A percentile compares a stretch with the other conserved stretches of the same genome.
Conservation (phyloP, 2,888 invertebrate species). For the Cosmopolites sordidus region DNA sequence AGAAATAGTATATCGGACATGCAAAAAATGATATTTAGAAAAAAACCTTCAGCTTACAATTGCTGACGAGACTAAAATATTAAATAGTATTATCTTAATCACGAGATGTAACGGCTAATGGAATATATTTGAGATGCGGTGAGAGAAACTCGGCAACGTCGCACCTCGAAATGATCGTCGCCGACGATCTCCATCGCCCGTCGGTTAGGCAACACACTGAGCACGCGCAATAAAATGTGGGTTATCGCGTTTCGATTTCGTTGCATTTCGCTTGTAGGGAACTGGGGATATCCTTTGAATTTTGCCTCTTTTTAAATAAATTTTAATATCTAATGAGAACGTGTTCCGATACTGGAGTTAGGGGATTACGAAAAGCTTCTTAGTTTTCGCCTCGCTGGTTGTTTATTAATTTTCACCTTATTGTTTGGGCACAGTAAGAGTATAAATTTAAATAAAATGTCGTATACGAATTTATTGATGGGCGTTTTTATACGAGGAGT, state of each 20-base stretch:
- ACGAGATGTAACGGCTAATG: background rate
- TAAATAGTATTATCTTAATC: no score
- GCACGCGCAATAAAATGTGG: constrained; percentile 30
- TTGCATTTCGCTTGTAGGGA: background rate
- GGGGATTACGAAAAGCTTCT: background rate
- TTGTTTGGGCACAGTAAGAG: no score
- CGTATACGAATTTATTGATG: no score
- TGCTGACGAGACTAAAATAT: background rate
- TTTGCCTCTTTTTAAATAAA: background rate
- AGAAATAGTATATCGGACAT: no score
- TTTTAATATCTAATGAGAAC: background rate
- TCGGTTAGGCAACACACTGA: constrained; percentile 33
- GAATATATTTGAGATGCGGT: constrained; percentile 1
- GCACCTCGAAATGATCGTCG: background rate
- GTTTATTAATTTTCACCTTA: no score
- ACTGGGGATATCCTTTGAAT: background rate
- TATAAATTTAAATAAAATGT: no score
- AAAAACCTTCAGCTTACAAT: no score
- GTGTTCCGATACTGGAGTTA: background rate
- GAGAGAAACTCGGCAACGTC: background rate
- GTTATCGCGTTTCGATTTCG: constrained; percentile 15
- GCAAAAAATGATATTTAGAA: no score
- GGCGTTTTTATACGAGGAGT: no score
- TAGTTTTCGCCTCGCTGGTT: background rate
- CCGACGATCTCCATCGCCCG: constrained; percentile 2